Conservation (phyloP, 2,797 vertebrate genomes). For the Catostomus latipinnis region DNA sequence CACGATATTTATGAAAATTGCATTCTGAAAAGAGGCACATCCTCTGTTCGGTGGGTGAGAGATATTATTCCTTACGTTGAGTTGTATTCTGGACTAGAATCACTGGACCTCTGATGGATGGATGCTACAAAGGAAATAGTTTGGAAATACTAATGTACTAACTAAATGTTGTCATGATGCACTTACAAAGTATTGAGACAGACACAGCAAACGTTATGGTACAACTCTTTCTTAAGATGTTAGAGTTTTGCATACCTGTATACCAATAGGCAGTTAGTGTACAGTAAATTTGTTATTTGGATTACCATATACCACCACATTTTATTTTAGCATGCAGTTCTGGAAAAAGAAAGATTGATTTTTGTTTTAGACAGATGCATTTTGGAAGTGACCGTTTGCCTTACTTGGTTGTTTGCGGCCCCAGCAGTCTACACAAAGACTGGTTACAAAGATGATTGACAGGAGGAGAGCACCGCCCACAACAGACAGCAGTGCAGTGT, state of each 20-base stretch:
- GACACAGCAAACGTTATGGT: background rate
- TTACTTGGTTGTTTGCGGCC: conserved; percentile 65
- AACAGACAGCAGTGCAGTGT: conserved; percentile 47
- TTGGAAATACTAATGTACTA: background rate
- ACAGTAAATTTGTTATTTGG: background rate
- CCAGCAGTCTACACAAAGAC: conserved; percentile 71
- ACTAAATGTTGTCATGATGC: background rate
- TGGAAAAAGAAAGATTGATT: background rate
- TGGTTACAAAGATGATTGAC: conserved; percentile 62
- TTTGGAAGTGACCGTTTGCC: conserved; percentile 7
- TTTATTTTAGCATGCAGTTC: background rate
- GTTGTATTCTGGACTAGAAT: conserved; percentile 28
- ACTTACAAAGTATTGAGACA: background rate
- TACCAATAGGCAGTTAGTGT: no score
- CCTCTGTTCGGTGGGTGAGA: no score
- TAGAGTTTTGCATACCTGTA: no score
- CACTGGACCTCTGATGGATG: conserved; percentile 33
- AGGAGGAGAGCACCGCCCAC: conserved; percentile 57
- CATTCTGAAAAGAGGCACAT: no score
- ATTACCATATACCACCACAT: background rate
- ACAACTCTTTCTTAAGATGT: no score
- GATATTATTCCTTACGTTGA: background rate
- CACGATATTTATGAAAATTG: no score
- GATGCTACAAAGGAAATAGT: conserved; percentile 11
- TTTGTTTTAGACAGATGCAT: no score